phyloP scores from a whole-genome alignment of 2,888 invertebrate species.

The Endotricha flammealis region DNA sequence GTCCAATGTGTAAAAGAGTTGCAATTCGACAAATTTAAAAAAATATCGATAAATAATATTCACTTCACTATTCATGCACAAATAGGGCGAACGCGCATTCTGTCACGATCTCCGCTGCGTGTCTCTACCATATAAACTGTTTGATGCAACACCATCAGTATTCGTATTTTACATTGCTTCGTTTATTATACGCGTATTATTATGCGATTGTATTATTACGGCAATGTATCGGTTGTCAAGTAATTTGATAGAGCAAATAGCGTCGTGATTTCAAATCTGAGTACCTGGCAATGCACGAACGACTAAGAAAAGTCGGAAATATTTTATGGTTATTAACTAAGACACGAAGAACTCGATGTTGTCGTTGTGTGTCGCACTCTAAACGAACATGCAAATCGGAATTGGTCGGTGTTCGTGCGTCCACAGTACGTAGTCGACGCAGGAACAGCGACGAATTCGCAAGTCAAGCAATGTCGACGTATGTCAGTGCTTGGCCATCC shows the following conservation, averaged over 20 bases:
- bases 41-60: slow-evolving; percentile 7
- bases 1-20: no score
- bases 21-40: no score
- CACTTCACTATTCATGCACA: slow-evolving; percentile 31
- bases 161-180: slow-evolving; percentile 17
- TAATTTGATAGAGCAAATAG: slow-evolving; percentile 1
- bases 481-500: no score
- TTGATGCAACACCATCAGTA: slow-evolving; percentile 18
- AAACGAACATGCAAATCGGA: no score
- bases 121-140: slow-evolving; percentile 25
- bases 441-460: no score
- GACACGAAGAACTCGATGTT: no score
- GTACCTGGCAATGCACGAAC: slow-evolving; percentile 7
- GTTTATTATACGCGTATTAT: slow-evolving; percentile 3
- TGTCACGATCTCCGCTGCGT: slow-evolving; percentile 46
- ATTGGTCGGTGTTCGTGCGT: no score
- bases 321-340: no score
- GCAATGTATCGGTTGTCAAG: slow-evolving; percentile 4
- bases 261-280: slow-evolving; percentile 2
- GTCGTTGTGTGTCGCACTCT: no score
- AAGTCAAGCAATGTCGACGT: no score
- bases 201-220: background rate
- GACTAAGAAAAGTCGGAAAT: no score
- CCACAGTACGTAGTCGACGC: no score
- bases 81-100: slow-evolving; percentile 48